Evolutionary conservation across 2,797 vertebrate species (phyloP).

Genomic region (Neostethus bicornis): DNA sequence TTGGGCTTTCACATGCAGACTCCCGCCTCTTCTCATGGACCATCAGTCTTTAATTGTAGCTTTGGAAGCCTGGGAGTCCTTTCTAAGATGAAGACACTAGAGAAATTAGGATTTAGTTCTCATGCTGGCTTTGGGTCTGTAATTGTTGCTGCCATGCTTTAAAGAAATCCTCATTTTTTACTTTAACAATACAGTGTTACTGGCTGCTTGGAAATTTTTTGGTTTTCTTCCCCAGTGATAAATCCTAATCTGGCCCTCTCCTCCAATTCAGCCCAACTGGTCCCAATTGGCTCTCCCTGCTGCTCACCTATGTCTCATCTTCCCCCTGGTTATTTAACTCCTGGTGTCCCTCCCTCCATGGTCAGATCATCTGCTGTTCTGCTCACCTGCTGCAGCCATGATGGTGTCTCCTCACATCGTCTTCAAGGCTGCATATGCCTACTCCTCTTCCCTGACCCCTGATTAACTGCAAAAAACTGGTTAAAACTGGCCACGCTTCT

Average conservation of each 20-base stretch:
- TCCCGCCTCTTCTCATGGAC: conserved; percentile 43
- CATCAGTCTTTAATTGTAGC: conserved; percentile 52
- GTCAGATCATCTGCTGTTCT: too few relatives aligned
- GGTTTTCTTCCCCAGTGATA: not conserved
- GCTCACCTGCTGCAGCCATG: too few relatives aligned
- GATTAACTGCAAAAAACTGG: too few relatives aligned
- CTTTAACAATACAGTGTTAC: conserved; percentile 2
- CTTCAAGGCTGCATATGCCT: too few relatives aligned
- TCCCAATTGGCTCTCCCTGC: too few relatives aligned
- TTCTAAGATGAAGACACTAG: conserved; percentile 42
- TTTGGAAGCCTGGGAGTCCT: conserved; percentile 45
- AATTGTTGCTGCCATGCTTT: conserved; percentile 4
- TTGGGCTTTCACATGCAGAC: conserved; percentile 41
- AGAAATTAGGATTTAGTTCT: conserved; percentile 44
- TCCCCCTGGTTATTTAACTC: too few relatives aligned
- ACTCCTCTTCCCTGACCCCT: too few relatives aligned
- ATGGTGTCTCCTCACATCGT: too few relatives aligned
- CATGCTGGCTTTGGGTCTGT: conserved; percentile 15
- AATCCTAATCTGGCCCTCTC: not conserved
- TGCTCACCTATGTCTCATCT: too few relatives aligned
- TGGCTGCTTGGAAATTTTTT: not conserved
- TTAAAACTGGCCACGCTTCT: too few relatives aligned
- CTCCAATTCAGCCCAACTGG: too few relatives aligned
- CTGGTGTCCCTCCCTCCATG: too few relatives aligned
- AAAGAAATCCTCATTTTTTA: not conserved